Base-by-base conservation (phyloP, 2,797 vertebrate species). In the Gobio occitaniae region DNA sequence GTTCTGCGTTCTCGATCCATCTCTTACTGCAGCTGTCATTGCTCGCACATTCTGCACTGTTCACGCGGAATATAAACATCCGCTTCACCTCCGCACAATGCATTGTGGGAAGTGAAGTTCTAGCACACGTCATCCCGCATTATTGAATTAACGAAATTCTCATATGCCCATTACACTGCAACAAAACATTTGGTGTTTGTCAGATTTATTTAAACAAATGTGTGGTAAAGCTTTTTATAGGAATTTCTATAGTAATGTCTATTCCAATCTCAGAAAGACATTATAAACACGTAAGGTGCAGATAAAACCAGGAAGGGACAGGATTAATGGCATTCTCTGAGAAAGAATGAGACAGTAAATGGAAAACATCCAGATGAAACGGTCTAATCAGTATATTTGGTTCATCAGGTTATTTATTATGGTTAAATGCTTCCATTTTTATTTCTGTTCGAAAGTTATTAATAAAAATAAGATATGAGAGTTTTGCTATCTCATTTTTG, bases 31-130 rank as follows among this genome's bases (percentile, higher is more conserved):
- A 65, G 15, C 83, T 85, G 83, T 85, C 68, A 80, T 65, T 52
- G 54, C 83, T 80, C 29, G 77, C 21, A 41, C 76, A 74, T 61
- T 84, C 70, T 66, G 68, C 69, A 63, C 80, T 87, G 83, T 90
- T 90, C 86, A 89, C 79, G 47, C 47, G 68, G 50, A 85, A 48
- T 70, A 90, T 92, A 92, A 94, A 95, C 94, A 94, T 95, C 94
- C 95, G 93, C 90, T 89, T 71, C 70, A 61, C 82, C 61, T 66
- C 36, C 2, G 0, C 10, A 75, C 78, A 87, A 71, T 17, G 94
- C 59, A 90, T 90, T 91, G 4, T 93, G 94, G 94, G 93, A 52
- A 85, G 15, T 48, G 90, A 87, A 93, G 93, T 94, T 89, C 44
- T 61, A 32, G 1, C 17, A n/a, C 12, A 48, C 19, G 15, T 8